A percentile compares a stretch with the other conserved stretches of the same genome.
Conservation (phyloP, 2,113 vertebrate genomes). For the Thunnus maccoyii region DNA sequence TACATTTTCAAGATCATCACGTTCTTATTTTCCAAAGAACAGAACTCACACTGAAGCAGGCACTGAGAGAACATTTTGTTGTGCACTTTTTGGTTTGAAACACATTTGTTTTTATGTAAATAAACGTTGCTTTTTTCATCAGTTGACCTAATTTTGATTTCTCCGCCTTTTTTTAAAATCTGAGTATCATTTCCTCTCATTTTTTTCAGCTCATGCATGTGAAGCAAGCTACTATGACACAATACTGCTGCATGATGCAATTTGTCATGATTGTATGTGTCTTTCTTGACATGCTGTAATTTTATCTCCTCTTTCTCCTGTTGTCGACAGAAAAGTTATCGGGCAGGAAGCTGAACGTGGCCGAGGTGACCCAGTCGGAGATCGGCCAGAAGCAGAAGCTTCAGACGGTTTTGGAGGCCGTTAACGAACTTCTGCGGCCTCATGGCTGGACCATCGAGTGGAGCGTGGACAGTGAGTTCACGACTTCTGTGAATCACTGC, state of each 20-base stretch:
- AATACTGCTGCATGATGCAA: neutral
- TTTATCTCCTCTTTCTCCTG: neutral
- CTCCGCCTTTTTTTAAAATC: neutral
- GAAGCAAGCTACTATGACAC: neutral
- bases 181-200: too few relatives aligned
- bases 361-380: conserved; percentile 97
- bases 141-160: neutral
- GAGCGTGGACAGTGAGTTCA: conserved; percentile 90
- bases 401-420: conserved; percentile 93
- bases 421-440: conserved; percentile 91
- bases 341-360: conserved; percentile 92
- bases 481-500: too few relatives aligned
- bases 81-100: neutral
- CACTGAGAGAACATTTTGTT: neutral
- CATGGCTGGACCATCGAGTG: conserved; percentile 92
- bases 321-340: conserved; percentile 90
- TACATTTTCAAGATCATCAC: neutral
- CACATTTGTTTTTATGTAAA: conserved; percentile 5
- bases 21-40: conserved; percentile 6
- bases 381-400: conserved; percentile 97
- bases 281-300: neutral
- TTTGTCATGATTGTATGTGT: neutral
- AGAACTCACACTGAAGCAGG: neutral
- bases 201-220: neutral
- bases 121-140: neutral